Percentiles rank a stretch among this genome's conserved stretches.
Conservation (phyloP, 1,140 invertebrate genomes). For the Proales similis region DNA sequence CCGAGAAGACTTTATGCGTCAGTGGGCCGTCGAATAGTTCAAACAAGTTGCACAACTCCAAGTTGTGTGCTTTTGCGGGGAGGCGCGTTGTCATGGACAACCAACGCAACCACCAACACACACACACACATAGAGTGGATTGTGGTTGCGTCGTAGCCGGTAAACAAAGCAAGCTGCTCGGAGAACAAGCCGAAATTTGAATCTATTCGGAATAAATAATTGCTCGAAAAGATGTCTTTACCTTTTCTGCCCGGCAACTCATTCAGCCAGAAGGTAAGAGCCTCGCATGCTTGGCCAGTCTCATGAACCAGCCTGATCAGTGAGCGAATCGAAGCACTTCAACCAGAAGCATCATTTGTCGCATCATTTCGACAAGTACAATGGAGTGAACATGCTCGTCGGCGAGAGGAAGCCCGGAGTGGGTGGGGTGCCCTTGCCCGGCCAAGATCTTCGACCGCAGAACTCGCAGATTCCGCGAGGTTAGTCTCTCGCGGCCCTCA, state of each 20-base stretch:
- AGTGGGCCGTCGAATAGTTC: too few relatives aligned
- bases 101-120: too few relatives aligned
- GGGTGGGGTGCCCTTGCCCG: slow-evolving; percentile 49
- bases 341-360: slow-evolving; percentile 50
- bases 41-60: too few relatives aligned
- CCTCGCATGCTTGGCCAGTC: not conserved
- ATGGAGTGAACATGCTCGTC: slow-evolving; percentile 48
- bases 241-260: slow-evolving; percentile 49
- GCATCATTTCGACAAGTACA: slow-evolving; percentile 51
- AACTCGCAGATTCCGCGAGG: slow-evolving; percentile 45
- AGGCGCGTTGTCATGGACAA: too few relatives aligned
- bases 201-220: slow-evolving; percentile 1
- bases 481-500: not conserved
- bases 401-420: slow-evolving; percentile 50
- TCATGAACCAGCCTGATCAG: not conserved
- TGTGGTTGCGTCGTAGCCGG: too few relatives aligned
- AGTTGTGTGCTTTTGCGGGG: too few relatives aligned
- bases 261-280: slow-evolving; percentile 46
- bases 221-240: slow-evolving; percentile 43
- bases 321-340: not conserved
- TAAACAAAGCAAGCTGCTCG: too few relatives aligned
- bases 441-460: slow-evolving; percentile 46
- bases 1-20: too few relatives aligned
- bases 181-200: too few relatives aligned
- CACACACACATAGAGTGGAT: too few relatives aligned